Evolutionary conservation across 1,140 invertebrate species (phyloP).

Genomic region (Triops cancriformis): DNA sequence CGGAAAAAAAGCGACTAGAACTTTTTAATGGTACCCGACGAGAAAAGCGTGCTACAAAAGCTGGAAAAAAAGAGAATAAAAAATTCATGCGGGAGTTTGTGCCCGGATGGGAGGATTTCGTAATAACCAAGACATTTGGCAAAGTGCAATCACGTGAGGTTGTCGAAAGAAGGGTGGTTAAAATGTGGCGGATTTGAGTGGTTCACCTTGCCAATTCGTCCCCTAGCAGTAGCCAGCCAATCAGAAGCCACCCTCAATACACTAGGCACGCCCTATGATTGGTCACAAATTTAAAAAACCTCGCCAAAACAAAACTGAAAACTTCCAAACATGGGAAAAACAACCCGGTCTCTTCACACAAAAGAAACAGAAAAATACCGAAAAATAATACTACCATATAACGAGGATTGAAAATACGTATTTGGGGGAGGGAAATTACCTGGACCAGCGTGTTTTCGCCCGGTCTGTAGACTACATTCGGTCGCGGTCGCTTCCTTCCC

Average conservation of each 20-base stretch:
- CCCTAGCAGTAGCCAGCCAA: conserved; percentile 17
- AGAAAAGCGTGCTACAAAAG: background rate
- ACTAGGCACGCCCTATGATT: conserved; percentile 25
- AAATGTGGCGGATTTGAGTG: background rate
- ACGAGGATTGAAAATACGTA: background rate
- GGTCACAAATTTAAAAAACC: conserved; percentile 11
- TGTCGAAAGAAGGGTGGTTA: background rate
- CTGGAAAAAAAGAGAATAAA: background rate
- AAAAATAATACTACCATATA: background rate
- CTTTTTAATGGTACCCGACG: background rate
- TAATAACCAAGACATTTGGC: background rate
- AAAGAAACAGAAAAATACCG: background rate
- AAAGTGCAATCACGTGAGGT: conserved; percentile 5
- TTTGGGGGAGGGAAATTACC: conserved; percentile 47
- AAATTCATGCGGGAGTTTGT: background rate
- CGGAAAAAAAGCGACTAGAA: background rate
- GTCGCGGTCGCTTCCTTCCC: conserved; percentile 74
- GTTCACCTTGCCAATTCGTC: conserved; percentile 22
- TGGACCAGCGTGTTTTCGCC: conserved; percentile 83
- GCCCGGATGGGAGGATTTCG: background rate
- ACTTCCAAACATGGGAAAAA: conserved; percentile 15
- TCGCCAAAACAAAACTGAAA: background rate
- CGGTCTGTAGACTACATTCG: conserved; percentile 78
- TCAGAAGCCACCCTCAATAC: conserved; percentile 15
- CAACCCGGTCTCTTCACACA: background rate